Base-by-base conservation (phyloP, 2,797 vertebrate species). In the Nothura maculosa region DNA sequence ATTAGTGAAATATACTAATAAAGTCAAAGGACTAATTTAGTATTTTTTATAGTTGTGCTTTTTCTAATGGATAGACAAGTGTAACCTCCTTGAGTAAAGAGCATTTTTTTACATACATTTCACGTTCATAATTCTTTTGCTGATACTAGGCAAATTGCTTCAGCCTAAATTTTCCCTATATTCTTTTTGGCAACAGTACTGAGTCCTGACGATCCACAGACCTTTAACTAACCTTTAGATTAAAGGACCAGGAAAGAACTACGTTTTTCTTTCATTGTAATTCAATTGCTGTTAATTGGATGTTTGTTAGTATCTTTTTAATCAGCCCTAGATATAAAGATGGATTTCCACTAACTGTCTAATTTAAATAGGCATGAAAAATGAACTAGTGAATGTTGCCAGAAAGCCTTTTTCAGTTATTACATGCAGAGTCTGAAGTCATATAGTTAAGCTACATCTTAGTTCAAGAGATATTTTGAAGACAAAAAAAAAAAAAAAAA, bases 31-130 rank as follows among this genome's bases (percentile, higher is more conserved):
- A 91, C 78, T 78, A 92, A 69, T 91, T 84, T 81, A 78, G 30
- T 58, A 48, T 50, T 64, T 70, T 64, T 77, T 73, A 38, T 43
- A 20, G 12, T 12, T 70, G 77, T 87, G 40, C 6, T 78, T 90
- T 50, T 93, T 86, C 67, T 76, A 85, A 45, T 67, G 50, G 47
- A 91, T 92, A 91, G 78, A 14, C n/a, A 60, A 43, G 30, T 43
- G 25, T 64, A 82, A 66, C n/a, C 84, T 22, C 81, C 88, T 90
- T 67, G 55, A 21, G 1, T 40, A 86, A 52, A 70, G 28, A 66
- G 32, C 52, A 62, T 75, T 22, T 40, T 91, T 70, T 69, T 83
- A 20, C 34, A 60, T 30, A n/a, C 6, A 30, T 81, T 88, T 70
- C n/a, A 63, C 32, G 42, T 6, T 94, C 5, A 8, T 67, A 73